A percentile compares a stretch with the other conserved stretches of the same genome.
These are phyloP conservation scores for Dreissena polymorpha DNA, from an alignment of 1,140 invertebrate genomes.

Conservation along the genomic window DNA sequence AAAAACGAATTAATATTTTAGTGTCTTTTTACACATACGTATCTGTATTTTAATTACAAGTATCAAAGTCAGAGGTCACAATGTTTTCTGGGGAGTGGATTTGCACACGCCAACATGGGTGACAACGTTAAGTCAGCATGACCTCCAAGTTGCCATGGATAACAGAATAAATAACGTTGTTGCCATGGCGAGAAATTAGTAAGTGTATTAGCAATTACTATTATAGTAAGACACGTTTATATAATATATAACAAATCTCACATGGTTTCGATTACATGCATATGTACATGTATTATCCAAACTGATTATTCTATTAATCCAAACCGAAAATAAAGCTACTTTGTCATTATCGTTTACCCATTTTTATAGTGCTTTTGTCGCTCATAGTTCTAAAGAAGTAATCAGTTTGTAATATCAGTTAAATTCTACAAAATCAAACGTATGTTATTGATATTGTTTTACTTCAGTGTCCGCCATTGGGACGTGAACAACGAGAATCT, in stretches of 20 bases:
- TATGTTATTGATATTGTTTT: too few relatives aligned
- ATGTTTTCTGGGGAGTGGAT: conserved; percentile 58
- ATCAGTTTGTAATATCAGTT: neutral
- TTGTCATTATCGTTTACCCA: neutral
- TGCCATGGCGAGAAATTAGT: conserved; percentile 52
- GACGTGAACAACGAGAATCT: conserved; percentile 64
- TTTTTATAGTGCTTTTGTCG: neutral
- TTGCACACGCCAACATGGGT: conserved; percentile 47
- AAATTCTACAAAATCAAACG: too few relatives aligned
- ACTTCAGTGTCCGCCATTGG: conserved; percentile 57
- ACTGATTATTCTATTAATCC: too few relatives aligned
- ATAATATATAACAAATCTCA: neutral
- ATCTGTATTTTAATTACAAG: conserved; percentile 18
- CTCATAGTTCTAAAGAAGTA: neutral
- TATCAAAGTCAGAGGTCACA: conserved; percentile 58
- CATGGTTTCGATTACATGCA: neutral
- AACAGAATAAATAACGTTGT: conserved; percentile 38
- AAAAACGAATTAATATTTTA: too few relatives aligned
- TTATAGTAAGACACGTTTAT: neutral
- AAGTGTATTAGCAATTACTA: neutral
- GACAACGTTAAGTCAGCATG: neutral
- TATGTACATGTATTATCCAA: too few relatives aligned
- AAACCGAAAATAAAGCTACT: too few relatives aligned
- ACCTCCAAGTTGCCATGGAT: conserved; percentile 34
- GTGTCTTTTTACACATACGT: too few relatives aligned